Evolutionary conservation across 1,140 invertebrate species (phyloP), one percentile per base, ranked within the genome.

Genomic region (Marisa cornuarietis): DNA sequence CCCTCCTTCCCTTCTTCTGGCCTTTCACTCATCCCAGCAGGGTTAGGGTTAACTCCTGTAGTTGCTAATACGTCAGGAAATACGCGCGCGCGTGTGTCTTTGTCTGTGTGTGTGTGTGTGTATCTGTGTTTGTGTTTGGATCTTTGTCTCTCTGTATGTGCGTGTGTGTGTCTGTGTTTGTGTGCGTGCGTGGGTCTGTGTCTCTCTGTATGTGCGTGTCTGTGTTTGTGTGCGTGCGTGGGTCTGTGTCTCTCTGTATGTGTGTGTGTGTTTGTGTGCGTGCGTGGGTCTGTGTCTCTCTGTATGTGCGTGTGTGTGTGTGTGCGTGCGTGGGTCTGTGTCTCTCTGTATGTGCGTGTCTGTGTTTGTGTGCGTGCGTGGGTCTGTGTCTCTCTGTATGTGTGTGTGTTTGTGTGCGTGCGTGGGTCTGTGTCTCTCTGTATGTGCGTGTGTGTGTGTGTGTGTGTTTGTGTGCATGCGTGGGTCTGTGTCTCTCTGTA

Each of bases 81-180:
- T 31, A 14, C 66, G 9, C 66, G 14, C 26, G 68, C 26, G 26
- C 68, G n/a, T 31, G 68, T 52, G 49, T 73, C 20, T 54, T 22
- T 73, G 49, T 73, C 51, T 54, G 71, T 73, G 71, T 58, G 49
- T 73, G 71, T 54, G 49, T 54, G 49, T 73, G 71, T 54, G 71
- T 52, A 7, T 54, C 22, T 73, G 71, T 54, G 51, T 52, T 6
- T 11, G 49, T 54, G 71, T 22, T 0, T 73, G 13, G 0, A 20
- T 73, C 4, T 22, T 0, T 73, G 13, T 8, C 18, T 73, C 4
- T 54, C 51, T 22, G 71, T 54, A 20, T 54, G 22, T 20, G 14
- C 22, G 26, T n/a, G 49, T 54, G 18, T 22, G 51, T 54, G 5
- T 14, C n/a, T 22, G 49, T 73, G 51, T 73, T 10, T 22, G 51